Evolutionary conservation across 2,888 invertebrate genomes (phyloP), one percentile per base, ranked within the genome.

Genomic region (Tanypteryx hageni): DNA sequence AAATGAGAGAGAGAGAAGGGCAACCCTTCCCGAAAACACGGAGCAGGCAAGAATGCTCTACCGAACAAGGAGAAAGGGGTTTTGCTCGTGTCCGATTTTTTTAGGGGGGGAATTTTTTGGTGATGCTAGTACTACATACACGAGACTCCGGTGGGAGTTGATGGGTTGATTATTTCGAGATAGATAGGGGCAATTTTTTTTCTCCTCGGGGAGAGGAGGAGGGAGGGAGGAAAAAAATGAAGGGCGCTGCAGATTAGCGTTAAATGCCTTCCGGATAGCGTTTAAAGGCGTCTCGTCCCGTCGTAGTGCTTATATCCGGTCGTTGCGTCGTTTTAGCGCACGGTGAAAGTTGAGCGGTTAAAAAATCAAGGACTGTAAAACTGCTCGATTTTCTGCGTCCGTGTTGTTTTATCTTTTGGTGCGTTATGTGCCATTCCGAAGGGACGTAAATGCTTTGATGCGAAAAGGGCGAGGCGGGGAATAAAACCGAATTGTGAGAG

Each of bases 131-230:
- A 27, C n/a, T n/a, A n/a, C n/a, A n/a, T n/a, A n/a, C 76, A 13
- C 76, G 76, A 22, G 22, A 76, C 27, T 76, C 27, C 76, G 27
- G 13, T 76, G 27, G 27, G 22, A 76, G 76, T n/a, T 27, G 22
- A 13, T 22, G 22, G 76, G 76, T 76, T 76, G 76, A 76, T 76
- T 76, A 76, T 76, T 76, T 76, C 27, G 76, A 27, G 27, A 76
- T 76, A 22, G 22, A 76, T 22, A 13, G 22, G 11, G 22, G 22
- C 22, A 10, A 0, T n/a, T 68, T 68, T 68, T 76, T 76, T 27
- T 9, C 13, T 61, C 10, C 22, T 76, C 27, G n/a, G 22, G 22
- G 76, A 68, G 22, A 27, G 76, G 76, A 22, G 22, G 10, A 44
- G 5, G 44, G 44, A n/a, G n/a, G n/a, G n/a, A n/a, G 44, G 5